phyloP scores from a whole-genome alignment of 2,113 vertebrate genomes.

The Athene cunicularia region DNA sequence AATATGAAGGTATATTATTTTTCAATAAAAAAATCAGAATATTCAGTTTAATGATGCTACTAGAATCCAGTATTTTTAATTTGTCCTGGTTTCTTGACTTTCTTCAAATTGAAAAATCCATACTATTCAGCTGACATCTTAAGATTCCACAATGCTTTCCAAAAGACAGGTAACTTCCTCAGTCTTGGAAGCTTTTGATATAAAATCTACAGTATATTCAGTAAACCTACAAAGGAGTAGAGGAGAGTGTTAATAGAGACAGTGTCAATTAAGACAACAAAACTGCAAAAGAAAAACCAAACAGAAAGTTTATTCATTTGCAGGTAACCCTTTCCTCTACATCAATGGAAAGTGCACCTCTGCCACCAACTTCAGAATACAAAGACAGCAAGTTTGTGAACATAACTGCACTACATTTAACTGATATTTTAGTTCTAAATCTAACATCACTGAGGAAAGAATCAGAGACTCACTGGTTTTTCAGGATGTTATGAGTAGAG shows the following conservation, averaged over 20 bases:
- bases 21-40: neutral
- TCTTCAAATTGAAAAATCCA: neutral
- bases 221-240: neutral
- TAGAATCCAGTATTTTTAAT: neutral
- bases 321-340: neutral
- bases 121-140: neutral
- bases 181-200: neutral
- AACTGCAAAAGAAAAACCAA: neutral
- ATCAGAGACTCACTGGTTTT: neutral
- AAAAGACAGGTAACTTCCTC: neutral
- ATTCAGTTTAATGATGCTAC: neutral
- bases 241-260: neutral
- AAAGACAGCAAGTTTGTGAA: neutral
- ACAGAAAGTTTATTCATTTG: neutral
- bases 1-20: neutral
- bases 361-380: neutral
- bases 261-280: neutral
- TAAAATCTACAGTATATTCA: neutral
- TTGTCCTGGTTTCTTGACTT: neutral
- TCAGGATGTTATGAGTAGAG: neutral
- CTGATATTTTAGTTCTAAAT: neutral
- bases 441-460: neutral
- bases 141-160: neutral
- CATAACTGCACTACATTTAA: neutral
- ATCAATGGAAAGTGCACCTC: neutral